A percentile compares a stretch with the other conserved stretches of the same genome.
Evolutionary conservation across 2,113 vertebrate genomes (phyloP).

Genomic region (Acrocephalus arundinaceus): DNA sequence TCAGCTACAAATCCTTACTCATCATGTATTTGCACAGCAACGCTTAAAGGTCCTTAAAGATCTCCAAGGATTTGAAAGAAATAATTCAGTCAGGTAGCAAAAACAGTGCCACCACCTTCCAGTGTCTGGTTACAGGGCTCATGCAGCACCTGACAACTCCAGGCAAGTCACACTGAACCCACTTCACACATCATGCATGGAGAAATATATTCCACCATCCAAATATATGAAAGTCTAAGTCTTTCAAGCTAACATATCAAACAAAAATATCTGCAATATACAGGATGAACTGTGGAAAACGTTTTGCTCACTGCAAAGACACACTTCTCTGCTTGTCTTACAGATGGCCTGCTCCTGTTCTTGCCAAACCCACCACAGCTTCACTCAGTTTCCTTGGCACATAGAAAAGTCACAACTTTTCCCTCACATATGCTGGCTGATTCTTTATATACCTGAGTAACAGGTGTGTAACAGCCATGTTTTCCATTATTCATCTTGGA

Average conservation of each 20-base stretch:
- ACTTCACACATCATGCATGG: background rate
- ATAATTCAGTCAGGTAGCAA: background rate
- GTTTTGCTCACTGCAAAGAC: background rate
- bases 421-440: background rate
- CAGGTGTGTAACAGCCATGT: background rate
- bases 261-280: background rate
- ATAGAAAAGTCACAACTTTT: background rate
- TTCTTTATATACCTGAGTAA: background rate
- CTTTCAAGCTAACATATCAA: background rate
- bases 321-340: background rate
- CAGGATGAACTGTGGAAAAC: background rate
- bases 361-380: background rate
- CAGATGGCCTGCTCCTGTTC: background rate
- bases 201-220: background rate
- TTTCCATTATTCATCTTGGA: background rate
- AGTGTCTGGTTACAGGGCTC: accelerated
- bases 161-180: background rate
- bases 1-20: conserved; percentile 34
- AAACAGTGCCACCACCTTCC: background rate
- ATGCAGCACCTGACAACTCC: background rate
- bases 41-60: conserved; percentile 19
- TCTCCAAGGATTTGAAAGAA: conserved; percentile 12
- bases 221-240: background rate
- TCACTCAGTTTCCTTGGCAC: background rate
- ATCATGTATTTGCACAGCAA: conserved; percentile 9